Evolutionary conservation across 2,113 vertebrate genomes (phyloP), one percentile per base, ranked within the genome.

Genomic region (Nannospalax galili): DNA sequence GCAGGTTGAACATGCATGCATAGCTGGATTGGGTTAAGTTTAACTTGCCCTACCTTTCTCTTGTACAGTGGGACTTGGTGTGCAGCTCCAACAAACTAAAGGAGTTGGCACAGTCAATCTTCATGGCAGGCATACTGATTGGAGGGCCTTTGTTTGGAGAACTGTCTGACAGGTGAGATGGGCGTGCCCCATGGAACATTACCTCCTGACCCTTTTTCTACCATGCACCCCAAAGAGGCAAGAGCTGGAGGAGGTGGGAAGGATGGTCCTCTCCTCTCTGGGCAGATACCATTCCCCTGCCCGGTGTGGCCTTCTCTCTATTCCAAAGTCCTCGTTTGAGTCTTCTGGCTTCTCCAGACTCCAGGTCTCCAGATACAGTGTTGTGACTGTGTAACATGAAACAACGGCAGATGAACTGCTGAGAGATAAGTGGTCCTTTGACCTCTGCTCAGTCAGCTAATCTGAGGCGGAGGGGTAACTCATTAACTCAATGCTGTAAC

Each of bases 91-190:
- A 89, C 16, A 97, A 97, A 10, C 93, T 98, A 92, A 98, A 97
- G 96, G 96, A 98, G 95, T 37, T 98, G 97, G 98, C 98, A 2
- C 98, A 98, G 91, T 98, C 98, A 0, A 0, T 98, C 74, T 98
- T 97, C 98, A 98, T 98, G 98, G 96, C 97, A 0, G 98, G 98
- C 0, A 86, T 98, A 16, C 64, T 98, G 93, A 22, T 56, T n/a
- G 98, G 98, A 0, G 98, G 98, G 7, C 84, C 98, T 1, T 0
- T 98, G 79, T 97, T 98, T 1, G 98, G 98, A 77, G 86, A 96
- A 14, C 96, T 98, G 62, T 98, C 98, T 0, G 98, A 98, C 98
- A 97, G 98, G 98, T 98, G 90, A 98, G 95, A 30, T 0, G n/a
- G 58, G 11, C 37, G n/a, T 24, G 73, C 5, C 8, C 75, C 40